Evolutionary conservation across 1,140 invertebrate genomes (phyloP).

Genomic region (Asbolus verrucosus): DNA sequence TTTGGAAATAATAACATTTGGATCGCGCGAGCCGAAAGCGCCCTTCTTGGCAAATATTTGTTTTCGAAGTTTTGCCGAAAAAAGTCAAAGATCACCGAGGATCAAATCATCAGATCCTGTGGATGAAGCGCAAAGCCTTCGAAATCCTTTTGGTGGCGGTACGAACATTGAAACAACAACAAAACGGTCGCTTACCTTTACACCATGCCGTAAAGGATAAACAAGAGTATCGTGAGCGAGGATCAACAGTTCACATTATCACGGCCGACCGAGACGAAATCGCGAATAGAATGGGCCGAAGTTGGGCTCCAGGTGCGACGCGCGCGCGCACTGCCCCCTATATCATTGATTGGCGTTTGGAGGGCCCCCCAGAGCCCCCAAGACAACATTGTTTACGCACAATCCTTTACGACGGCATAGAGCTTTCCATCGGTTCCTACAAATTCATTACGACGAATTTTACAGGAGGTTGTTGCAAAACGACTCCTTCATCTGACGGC

Average conservation of each 20-base stretch:
- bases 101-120: neutral
- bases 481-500: neutral
- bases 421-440: constrained; percentile 8
- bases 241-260: constrained; percentile 48
- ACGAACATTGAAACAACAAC: constrained; percentile 26
- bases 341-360: constrained; percentile 58
- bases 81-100: constrained; percentile 10
- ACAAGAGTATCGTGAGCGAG: constrained; percentile 39
- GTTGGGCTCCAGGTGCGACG: constrained; percentile 55
- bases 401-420: constrained; percentile 39
- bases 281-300: constrained; percentile 52
- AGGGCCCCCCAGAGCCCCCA: constrained; percentile 48
- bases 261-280: constrained; percentile 36
- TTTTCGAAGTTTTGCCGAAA: constrained; percentile 3
- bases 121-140: neutral
- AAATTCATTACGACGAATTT: constrained; percentile 14
- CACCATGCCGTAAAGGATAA: constrained; percentile 44
- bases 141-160: neutral
- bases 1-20: too few species aligned
- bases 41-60: neutral
- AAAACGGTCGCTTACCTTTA: constrained; percentile 43
- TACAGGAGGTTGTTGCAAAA: neutral
- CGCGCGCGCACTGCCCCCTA: constrained; percentile 52
- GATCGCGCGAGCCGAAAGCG: too few species aligned
- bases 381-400: constrained; percentile 55